Percentiles rank a stretch among this genome's conserved stretches.
Evolutionary conservation across 2,888 invertebrate genomes (phyloP).

Genomic region (Dorcus parallelipipedus): DNA sequence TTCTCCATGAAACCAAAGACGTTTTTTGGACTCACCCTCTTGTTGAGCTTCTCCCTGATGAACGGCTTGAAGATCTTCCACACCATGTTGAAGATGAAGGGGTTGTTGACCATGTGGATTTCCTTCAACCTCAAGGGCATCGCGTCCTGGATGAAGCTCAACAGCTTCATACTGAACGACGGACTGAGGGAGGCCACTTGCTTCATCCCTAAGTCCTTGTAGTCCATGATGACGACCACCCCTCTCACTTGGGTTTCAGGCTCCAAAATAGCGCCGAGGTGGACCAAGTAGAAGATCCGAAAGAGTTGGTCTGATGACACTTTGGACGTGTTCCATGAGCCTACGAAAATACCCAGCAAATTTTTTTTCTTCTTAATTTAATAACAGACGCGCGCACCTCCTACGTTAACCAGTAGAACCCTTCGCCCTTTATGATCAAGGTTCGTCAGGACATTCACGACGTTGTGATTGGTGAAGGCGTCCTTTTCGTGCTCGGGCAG

Average conservation of each 20-base stretch:
- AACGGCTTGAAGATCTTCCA: constrained; percentile 85
- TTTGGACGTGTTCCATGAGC: constrained; percentile 71
- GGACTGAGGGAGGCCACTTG: constrained; percentile 69
- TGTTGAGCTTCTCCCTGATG: constrained; percentile 73
- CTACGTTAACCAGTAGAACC: constrained; percentile 69
- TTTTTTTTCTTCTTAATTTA: too few relatives aligned
- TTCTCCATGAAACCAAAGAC: not conserved
- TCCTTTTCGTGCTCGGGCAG: constrained; percentile 65
- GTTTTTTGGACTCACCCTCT: constrained; percentile 57
- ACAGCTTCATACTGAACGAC: constrained; percentile 69
- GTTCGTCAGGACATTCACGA: constrained; percentile 73
- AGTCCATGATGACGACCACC: constrained; percentile 80
- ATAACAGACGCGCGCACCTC: constrained; percentile 51
- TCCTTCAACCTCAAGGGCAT: constrained; percentile 82
- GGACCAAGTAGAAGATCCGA: constrained; percentile 75
- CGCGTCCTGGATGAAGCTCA: constrained; percentile 82
- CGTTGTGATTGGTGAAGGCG: constrained; percentile 67
- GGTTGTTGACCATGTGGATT: constrained; percentile 82
- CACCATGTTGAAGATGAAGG: constrained; percentile 78
- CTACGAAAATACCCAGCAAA: constrained; percentile 39
- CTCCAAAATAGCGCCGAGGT: constrained; percentile 72
- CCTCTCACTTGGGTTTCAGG: constrained; percentile 79
- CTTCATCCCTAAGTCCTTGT: constrained; percentile 71
- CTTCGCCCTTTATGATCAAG: constrained; percentile 75
- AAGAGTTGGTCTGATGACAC: constrained; percentile 74